These are phyloP conservation scores for Holcopasites calliopsidis DNA, from an alignment of 1,140 invertebrate genomes.

Conservation along the genomic window DNA sequence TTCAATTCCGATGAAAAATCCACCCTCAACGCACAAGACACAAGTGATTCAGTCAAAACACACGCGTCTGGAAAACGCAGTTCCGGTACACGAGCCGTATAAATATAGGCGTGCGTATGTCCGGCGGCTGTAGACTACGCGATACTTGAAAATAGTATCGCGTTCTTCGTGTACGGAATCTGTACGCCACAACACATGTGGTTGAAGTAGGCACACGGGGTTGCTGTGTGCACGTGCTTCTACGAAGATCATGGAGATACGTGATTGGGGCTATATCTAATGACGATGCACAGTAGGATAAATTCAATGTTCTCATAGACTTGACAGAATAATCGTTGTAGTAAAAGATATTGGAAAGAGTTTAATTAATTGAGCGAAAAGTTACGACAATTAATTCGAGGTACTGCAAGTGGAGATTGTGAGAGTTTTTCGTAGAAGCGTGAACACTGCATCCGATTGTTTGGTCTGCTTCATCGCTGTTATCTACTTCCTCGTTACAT, in stretches of 20 bases:
- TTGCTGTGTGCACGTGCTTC: slow-evolving; percentile 21
- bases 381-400: no score
- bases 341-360: background rate
- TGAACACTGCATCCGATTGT: background rate
- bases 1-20: no score
- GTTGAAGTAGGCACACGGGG: background rate
- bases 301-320: slow-evolving; percentile 42
- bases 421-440: background rate
- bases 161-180: slow-evolving; percentile 29
- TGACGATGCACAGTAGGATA: slow-evolving; percentile 22
- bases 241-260: slow-evolving; percentile 14
- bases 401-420: no score
- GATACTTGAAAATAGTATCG: slow-evolving; percentile 53
- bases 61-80: slow-evolving; percentile 48
- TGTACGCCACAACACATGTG: background rate
- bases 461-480: background rate
- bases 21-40: no score
- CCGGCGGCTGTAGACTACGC: slow-evolving; percentile 31
- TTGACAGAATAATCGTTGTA: background rate
- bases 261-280: background rate
- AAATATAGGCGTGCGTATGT: slow-evolving; percentile 56
- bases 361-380: background rate
- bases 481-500: slow-evolving; percentile 6
- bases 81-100: slow-evolving; percentile 63
- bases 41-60: no score